Evolutionary conservation across 2,113 vertebrate genomes (phyloP).

Genomic region (Theropithecus gelada): DNA sequence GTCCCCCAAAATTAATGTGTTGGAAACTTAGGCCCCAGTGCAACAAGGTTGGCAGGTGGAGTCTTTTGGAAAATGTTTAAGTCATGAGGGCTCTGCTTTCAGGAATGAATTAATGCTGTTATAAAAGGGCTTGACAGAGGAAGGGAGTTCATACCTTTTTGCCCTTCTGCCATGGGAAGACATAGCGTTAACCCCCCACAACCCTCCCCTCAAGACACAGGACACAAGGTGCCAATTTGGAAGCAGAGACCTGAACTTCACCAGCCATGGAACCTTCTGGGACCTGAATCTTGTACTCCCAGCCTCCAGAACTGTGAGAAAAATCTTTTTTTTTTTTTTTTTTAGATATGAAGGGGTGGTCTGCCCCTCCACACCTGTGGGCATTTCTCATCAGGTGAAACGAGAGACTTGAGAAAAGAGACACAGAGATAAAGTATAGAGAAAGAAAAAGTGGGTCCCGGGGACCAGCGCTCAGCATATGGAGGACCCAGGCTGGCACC

Average conservation of each 20-base stretch:
- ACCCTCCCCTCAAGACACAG: no score
- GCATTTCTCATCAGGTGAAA: no score
- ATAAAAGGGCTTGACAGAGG: background rate
- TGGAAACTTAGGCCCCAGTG: background rate
- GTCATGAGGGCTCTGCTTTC: background rate
- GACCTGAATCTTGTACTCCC: background rate
- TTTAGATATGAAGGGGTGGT: no score
- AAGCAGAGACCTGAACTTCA: background rate
- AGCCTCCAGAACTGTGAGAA: background rate
- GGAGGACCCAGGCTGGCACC: no score
- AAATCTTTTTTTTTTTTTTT: background rate
- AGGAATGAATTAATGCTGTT: background rate
- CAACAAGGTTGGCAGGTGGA: background rate
- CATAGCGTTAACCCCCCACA: accelerated
- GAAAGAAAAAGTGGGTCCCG: no score
- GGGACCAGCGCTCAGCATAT: no score
- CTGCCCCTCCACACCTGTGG: no score
- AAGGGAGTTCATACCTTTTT: background rate
- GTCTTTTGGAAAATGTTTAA: background rate
- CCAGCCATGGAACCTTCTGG: background rate
- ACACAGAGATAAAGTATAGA: no score
- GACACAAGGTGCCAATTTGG: background rate
- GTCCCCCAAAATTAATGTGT: background rate
- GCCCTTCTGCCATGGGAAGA: background rate
- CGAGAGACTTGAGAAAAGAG: no score